Evolutionary conservation across 2,113 vertebrate species (phyloP).

Genomic region (Esox niger): DNA sequence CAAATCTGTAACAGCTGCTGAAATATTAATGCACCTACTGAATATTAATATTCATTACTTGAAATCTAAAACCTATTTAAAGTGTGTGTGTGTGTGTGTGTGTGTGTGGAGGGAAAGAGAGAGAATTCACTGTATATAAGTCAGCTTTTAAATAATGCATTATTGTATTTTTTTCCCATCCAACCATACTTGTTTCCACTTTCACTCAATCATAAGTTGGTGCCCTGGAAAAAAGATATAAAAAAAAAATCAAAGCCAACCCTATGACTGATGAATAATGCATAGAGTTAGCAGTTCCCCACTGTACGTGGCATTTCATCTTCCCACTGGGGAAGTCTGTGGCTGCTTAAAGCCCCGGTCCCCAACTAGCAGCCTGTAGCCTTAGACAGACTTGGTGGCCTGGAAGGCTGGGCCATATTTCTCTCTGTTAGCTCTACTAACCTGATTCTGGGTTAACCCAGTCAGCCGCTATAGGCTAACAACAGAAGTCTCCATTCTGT

Average conservation of each 20-base stretch:
- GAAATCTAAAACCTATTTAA: conserved; percentile 26
- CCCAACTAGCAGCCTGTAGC: conserved; percentile 24
- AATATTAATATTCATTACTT: conserved; percentile 66
- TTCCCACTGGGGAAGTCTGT: conserved; percentile 30
- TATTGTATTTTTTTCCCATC: conserved; percentile 12
- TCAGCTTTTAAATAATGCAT: conserved; percentile 53
- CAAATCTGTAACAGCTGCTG: conserved; percentile 31
- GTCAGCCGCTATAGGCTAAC: too few species aligned
- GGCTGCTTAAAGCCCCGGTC: conserved; percentile 6
- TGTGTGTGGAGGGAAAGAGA: not conserved
- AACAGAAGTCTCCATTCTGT: not conserved
- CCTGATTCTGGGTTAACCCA: too few species aligned
- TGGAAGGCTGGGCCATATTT: conserved; percentile 12
- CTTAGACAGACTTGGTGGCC: conserved; percentile 12
- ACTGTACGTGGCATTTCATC: conserved; percentile 31
- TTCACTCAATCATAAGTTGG: conserved; percentile 43
- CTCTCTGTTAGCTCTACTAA: too few species aligned
- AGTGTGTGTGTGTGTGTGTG: not conserved
- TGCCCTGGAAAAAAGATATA: not conserved
- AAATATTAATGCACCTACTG: conserved; percentile 59
- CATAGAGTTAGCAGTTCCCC: conserved; percentile 33
- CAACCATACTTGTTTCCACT: conserved; percentile 35
- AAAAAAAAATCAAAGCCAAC: conserved; percentile 24
- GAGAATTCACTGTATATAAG: conserved; percentile 31
- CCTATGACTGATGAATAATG: conserved; percentile 51